Conservation (phyloP, 64 coral and sea anemone species). For the Stichodactyla helianthus region DNA sequence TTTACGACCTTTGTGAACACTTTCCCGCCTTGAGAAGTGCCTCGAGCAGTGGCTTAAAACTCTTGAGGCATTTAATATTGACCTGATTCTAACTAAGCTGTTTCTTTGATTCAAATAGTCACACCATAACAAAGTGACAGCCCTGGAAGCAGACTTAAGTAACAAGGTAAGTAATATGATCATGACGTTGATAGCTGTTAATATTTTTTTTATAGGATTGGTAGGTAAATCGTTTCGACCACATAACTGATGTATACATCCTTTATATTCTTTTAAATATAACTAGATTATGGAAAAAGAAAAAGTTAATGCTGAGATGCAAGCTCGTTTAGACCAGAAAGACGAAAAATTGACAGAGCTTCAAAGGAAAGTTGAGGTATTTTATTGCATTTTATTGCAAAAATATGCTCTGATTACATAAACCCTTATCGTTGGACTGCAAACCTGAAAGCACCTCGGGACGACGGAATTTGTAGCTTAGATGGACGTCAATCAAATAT, state of each 20-base stretch:
- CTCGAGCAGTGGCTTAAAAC: too few relatives aligned
- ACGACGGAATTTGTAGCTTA: too few relatives aligned
- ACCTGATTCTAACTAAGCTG: not conserved
- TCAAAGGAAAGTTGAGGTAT: constrained; percentile 82
- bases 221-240: too few relatives aligned
- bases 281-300: constrained; percentile 61
- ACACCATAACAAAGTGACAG: constrained; percentile 27
- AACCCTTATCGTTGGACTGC: too few relatives aligned
- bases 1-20: too few relatives aligned
- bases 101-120: constrained; percentile 5
- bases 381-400: not conserved
- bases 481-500: too few relatives aligned
- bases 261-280: not conserved
- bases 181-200: not conserved
- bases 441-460: too few relatives aligned
- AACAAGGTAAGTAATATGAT: constrained; percentile 11
- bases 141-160: constrained; percentile 37
- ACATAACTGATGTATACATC: not conserved
- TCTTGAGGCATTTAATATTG: not conserved
- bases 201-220: too few relatives aligned
- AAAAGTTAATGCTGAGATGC: constrained; percentile 49
- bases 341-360: constrained; percentile 65
- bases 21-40: too few relatives aligned
- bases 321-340: constrained; percentile 64
- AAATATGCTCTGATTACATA: not conserved